Evolutionary conservation across 2,888 invertebrate species (phyloP).

Genomic region (Xiphydria camelus): DNA sequence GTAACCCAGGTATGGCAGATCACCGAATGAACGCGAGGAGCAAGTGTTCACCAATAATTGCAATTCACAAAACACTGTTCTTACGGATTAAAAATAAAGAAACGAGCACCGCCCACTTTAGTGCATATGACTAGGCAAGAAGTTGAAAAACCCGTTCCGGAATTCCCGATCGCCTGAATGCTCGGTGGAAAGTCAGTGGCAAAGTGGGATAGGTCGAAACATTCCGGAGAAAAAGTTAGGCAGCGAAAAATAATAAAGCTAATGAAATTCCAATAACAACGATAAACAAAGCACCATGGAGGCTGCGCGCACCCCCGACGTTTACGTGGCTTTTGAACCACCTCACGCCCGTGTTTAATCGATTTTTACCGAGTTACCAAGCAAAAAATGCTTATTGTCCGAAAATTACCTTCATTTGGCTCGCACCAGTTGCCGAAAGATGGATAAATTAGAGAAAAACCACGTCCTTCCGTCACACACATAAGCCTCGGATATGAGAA

Average conservation of each 20-base stretch:
- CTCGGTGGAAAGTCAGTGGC: too few species aligned
- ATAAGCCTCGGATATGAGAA: constrained; percentile 28
- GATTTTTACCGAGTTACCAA: constrained; percentile 2
- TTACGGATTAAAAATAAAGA: not conserved
- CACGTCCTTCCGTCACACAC: constrained; percentile 29
- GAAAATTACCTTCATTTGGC: constrained; percentile 36
- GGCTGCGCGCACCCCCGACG: constrained; percentile 22
- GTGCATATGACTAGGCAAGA: not conserved
- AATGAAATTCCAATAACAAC: constrained; percentile 19
- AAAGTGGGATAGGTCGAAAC: not conserved
- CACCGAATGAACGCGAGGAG: too few species aligned
- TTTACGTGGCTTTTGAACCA: constrained; percentile 25
- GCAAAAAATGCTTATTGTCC: not conserved
- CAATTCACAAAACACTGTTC: too few species aligned
- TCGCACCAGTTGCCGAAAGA: constrained; percentile 22
- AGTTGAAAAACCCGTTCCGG: not conserved
- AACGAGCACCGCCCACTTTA: constrained; percentile 1
- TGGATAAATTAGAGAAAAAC: constrained; percentile 18
- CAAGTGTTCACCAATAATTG: too few species aligned
- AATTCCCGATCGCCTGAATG: too few species aligned
- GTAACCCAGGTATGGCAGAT: too few species aligned
- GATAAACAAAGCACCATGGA: constrained; percentile 37
- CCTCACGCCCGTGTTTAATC: constrained; percentile 5
- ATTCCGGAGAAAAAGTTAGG: not conserved
- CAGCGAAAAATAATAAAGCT: constrained; percentile 3